phyloP scores from a whole-genome alignment of 2,113 vertebrate species.

The Cercocebus atys region DNA sequence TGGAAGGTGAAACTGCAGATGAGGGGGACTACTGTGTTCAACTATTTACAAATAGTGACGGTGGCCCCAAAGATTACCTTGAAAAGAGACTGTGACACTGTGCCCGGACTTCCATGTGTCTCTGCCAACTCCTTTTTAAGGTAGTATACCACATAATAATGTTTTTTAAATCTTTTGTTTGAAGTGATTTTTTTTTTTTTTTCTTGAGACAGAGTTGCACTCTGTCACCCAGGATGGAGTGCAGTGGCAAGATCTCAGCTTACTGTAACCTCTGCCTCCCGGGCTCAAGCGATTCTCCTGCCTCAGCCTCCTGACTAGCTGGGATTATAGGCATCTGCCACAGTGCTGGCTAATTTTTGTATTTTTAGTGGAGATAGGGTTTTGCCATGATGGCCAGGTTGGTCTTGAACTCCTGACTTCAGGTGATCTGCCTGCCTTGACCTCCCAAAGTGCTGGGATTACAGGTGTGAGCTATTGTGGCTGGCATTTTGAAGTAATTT shows the following conservation, averaged over 20 bases:
- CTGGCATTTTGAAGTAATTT: conserved; percentile 2
- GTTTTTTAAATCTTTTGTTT: background rate
- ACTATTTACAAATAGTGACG: background rate
- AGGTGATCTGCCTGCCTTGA: accelerated
- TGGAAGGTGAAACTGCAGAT: background rate
- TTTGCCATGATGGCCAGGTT: too few species aligned
- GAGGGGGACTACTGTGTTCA: background rate
- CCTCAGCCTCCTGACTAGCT: too few species aligned
- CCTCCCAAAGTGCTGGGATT: too few species aligned
- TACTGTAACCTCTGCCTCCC: too few species aligned
- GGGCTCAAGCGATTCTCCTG: too few species aligned
- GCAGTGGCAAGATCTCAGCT: too few species aligned
- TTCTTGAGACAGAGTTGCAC: accelerated
- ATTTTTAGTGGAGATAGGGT: too few species aligned
- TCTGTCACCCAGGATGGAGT: too few species aligned
- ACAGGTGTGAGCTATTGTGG: too few species aligned
- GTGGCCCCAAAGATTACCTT: background rate
- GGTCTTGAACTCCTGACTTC: too few species aligned
- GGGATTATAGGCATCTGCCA: too few species aligned
- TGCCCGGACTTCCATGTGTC: background rate
- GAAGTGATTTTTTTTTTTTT: background rate
- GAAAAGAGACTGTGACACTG: background rate
- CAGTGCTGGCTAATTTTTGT: too few species aligned
- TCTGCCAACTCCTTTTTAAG: background rate
- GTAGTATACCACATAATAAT: background rate